Conservation (phyloP, 2,797 vertebrate genomes). For the Halcyon smyrnensis region DNA sequence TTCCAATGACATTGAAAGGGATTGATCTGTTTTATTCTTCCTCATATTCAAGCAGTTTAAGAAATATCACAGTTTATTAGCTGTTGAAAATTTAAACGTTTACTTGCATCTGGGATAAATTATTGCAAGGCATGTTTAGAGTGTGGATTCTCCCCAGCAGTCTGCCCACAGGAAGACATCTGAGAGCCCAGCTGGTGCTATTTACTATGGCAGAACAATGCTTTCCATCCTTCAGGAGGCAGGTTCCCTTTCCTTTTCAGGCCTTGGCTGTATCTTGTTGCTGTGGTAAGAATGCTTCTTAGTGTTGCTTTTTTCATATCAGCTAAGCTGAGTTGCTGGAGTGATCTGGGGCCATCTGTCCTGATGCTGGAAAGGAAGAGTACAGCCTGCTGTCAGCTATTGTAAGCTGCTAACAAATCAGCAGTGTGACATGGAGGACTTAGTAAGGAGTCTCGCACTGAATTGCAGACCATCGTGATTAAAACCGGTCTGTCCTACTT, state of each 20-base stretch:
- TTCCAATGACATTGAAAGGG: neutral
- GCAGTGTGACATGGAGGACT: constrained; percentile 6
- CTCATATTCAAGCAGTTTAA: neutral
- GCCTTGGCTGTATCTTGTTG: neutral
- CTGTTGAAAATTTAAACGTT: neutral
- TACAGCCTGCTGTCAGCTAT: constrained; percentile 37
- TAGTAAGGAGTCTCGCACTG: neutral
- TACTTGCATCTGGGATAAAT: neutral
- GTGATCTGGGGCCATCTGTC: constrained; percentile 47
- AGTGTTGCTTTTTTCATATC: constrained; percentile 7
- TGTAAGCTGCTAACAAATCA: constrained; percentile 32
- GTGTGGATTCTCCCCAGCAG: neutral
- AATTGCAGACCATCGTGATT: neutral
- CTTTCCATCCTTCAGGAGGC: neutral
- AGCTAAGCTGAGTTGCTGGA: neutral
- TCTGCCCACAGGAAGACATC: neutral
- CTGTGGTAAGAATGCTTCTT: neutral
- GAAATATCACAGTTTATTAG: neutral
- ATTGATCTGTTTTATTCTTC: neutral
- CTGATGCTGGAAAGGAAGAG: constrained; percentile 31
- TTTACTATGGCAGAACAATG: neutral
- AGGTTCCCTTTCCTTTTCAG: neutral
- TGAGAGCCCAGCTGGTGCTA: neutral
- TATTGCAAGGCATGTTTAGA: neutral
- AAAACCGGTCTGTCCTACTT: constrained; percentile 40